Percentiles rank a stretch among this genome's conserved stretches.
Evolutionary conservation across 1,140 invertebrate genomes (phyloP).

Genomic region (Thalassaphorura encarpata): DNA sequence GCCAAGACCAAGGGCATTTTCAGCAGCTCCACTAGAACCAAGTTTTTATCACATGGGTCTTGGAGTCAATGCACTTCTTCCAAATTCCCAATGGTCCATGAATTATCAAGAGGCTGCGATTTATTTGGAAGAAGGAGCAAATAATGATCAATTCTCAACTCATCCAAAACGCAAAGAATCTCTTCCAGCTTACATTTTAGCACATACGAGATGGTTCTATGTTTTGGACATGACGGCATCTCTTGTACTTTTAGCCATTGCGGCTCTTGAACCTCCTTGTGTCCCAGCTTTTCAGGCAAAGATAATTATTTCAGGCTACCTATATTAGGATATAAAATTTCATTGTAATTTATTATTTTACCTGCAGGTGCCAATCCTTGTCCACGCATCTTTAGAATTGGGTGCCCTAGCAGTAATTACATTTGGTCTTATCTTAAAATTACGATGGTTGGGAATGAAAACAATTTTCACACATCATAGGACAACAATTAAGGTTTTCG

Average conservation of each 20-base stretch:
- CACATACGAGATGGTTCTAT: constrained; percentile 83
- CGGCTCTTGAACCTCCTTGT: constrained; percentile 70
- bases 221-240: constrained; percentile 68
- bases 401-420: constrained; percentile 63
- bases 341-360: constrained; percentile 11
- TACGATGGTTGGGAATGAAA: constrained; percentile 73
- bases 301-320: no score
- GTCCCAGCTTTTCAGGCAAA: constrained; percentile 56
- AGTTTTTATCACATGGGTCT: constrained; percentile 30
- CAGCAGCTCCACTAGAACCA: constrained; percentile 10
- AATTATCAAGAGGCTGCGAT: constrained; percentile 64
- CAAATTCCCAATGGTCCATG: constrained; percentile 74
- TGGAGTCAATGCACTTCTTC: constrained; percentile 11
- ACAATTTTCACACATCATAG: constrained; percentile 74
- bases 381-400: constrained; percentile 75
- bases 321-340: no score
- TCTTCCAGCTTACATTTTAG: constrained; percentile 73
- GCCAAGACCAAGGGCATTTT: background rate
- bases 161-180: constrained; percentile 72
- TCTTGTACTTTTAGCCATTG: constrained; percentile 63
- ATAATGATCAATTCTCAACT: constrained; percentile 86
- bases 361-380: constrained; percentile 55
- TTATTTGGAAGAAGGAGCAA: constrained; percentile 58
- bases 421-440: constrained; percentile 65
- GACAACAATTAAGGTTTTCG: constrained; percentile 68